Evolutionary conservation across 2,888 invertebrate genomes (phyloP), one percentile per base, ranked within the genome.

Genomic region (Cephus rjabovi): DNA sequence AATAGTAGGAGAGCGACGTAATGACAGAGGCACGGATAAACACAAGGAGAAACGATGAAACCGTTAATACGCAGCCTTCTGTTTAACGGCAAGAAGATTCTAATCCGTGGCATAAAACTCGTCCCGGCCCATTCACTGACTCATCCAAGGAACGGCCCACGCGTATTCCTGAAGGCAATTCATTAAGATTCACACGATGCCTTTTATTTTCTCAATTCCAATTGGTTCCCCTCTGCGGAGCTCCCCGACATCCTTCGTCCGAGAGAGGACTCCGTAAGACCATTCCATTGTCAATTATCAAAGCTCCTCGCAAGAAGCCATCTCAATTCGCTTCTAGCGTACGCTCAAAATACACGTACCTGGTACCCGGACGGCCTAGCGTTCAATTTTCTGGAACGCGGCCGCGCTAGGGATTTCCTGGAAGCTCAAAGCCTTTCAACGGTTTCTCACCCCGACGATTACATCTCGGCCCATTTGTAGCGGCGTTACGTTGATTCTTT

Each of bases 111-210:
- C 23, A 56, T 56, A 56, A 56, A 56, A 56, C 56, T 56, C 56
- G 23, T 56, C 23, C 23, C 23, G 23, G 23, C 56, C 56, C 56
- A 56, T 56, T 23, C 56, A 56, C 56, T 56, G 56, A 56, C 56
- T 56, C 56, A 56, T 56, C 23, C 56, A 56, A 56, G 56, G 56
- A 56, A 56, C 56, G 23, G 56, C 56, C 56, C 56, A 56, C 56
- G 56, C 56, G 56, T 56, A 56, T 23, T 56, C 56, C 56, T 56
- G 56, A 56, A 56, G 71, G 71, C 34, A 71, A 71, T 71, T 71
- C 71, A 71, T 71, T 71, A 71, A 71, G 30, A 71, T 71, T 71
- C 71, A 71, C 71, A 71, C 34, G 71, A 31, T 31, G 71, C 15
- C 34, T 34, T 71, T 34, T 34, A 33, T 71, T 71, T 71, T 71